phyloP scores from a whole-genome alignment of 2,888 invertebrate genomes.

The Lasioglossum figueresi region DNA sequence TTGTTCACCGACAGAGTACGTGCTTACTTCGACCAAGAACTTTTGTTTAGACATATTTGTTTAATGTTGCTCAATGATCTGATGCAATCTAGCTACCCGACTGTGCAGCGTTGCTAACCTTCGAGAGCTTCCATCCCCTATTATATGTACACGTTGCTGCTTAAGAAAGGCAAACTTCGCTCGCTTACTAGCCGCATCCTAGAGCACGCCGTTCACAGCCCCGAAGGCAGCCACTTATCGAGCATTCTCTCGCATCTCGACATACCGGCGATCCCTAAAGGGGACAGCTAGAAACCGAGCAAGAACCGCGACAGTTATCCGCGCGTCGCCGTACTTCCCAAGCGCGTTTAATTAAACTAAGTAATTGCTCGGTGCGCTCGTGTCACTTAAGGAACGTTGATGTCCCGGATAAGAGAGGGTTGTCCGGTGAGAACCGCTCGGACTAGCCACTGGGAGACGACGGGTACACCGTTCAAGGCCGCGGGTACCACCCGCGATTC shows the following conservation, averaged over 20 bases:
- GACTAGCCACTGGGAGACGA: not conserved
- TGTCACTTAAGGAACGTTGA: not conserved
- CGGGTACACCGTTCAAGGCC: not conserved
- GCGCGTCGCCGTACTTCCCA: not conserved
- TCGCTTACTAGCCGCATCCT: not conserved
- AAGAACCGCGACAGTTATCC: slow-evolving; percentile 8
- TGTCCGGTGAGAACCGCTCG: slow-evolving; percentile 11
- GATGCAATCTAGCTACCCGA: not conserved
- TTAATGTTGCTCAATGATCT: no score
- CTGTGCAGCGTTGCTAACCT: not conserved
- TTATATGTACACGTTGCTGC: not conserved
- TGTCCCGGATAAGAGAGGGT: not conserved
- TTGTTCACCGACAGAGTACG: no score
- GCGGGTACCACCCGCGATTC: not conserved
- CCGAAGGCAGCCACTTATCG: not conserved
- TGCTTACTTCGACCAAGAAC: no score
- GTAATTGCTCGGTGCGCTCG: slow-evolving; percentile 9
- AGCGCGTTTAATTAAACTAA: not conserved
- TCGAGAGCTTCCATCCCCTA: not conserved
- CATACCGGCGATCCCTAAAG: not conserved
- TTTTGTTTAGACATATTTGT: no score
- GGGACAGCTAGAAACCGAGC: not conserved
- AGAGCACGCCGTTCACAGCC: not conserved
- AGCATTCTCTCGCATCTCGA: not conserved
- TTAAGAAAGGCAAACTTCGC: not conserved